Evolutionary conservation across 1,140 invertebrate species (phyloP).

Genomic region (Aphaenogaster ashmeadi): DNA sequence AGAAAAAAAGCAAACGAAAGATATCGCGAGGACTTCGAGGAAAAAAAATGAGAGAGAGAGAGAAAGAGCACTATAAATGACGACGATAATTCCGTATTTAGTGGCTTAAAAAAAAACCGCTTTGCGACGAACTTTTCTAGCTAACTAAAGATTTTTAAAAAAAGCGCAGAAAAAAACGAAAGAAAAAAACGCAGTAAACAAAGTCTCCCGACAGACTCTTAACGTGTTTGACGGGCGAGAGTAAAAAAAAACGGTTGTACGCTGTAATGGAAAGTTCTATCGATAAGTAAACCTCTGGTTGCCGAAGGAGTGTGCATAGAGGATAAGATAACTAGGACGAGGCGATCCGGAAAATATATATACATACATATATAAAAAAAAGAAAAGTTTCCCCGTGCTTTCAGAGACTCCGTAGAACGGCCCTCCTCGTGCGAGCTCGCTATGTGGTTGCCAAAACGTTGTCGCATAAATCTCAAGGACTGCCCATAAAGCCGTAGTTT

Average conservation of each 20-base stretch:
- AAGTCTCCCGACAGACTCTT: slow-evolving; percentile 36
- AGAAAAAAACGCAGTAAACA: slow-evolving; percentile 4
- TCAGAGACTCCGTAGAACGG: slow-evolving; percentile 28
- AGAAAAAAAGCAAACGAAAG: not conserved
- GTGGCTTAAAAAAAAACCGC: not conserved
- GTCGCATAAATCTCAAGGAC: slow-evolving; percentile 32
- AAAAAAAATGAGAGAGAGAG: not conserved
- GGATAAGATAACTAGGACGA: slow-evolving; percentile 35
- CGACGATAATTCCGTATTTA: slow-evolving; percentile 17
- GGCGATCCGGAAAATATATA: not conserved
- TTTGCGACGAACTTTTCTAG: slow-evolving; percentile 44
- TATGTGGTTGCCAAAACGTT: slow-evolving; percentile 14
- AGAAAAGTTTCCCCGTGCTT: slow-evolving; percentile 27
- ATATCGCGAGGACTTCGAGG: slow-evolving; percentile 46
- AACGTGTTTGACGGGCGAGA: slow-evolving; percentile 4
- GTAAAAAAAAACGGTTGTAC: slow-evolving; percentile 1
- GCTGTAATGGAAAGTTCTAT: slow-evolving; percentile 2
- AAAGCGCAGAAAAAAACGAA: not conserved
- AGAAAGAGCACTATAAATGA: not conserved
- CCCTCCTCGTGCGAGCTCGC: not conserved
- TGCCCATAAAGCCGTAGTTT: slow-evolving; percentile 25
- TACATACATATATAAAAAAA: not conserved
- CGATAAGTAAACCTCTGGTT: slow-evolving; percentile 20
- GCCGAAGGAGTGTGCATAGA: slow-evolving; percentile 23
- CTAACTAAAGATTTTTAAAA: not conserved